phyloP scores from a whole-genome alignment of 2,888 invertebrate genomes.

The Stenolophus ochropezus region DNA sequence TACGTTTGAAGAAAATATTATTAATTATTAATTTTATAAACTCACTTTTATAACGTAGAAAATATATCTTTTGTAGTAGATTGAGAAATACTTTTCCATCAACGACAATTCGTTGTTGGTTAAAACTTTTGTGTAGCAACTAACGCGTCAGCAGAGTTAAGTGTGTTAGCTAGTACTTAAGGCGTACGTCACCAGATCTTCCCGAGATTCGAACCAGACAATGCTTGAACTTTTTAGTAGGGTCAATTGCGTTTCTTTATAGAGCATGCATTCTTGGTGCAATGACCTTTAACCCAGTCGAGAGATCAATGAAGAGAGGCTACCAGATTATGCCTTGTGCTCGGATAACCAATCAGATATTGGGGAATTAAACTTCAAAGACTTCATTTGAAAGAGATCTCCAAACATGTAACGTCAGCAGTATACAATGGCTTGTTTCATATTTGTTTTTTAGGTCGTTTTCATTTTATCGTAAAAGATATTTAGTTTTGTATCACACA shows the following conservation, averaged over 20 bases:
- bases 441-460: background rate
- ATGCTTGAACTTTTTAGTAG: slow-evolving; percentile 56
- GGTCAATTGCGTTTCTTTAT: slow-evolving; percentile 49
- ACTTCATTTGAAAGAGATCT: background rate
- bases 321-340: slow-evolving; percentile 31
- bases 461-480: background rate
- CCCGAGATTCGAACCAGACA: slow-evolving; percentile 41
- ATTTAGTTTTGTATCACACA: too few species aligned
- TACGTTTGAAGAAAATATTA: too few species aligned
- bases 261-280: slow-evolving; percentile 38
- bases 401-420: background rate
- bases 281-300: slow-evolving; percentile 49
- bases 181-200: slow-evolving; percentile 22
- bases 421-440: background rate
- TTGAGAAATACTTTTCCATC: too few species aligned
- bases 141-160: slow-evolving; percentile 22
- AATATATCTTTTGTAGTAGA: too few species aligned
- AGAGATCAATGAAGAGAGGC: slow-evolving; percentile 46
- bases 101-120: background rate
- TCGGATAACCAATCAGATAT: background rate
- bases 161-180: slow-evolving; percentile 14
- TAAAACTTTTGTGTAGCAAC: background rate
- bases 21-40: too few species aligned
- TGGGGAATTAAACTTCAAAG: background rate
- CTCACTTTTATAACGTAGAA: too few species aligned